Base-by-base conservation (phyloP, 2,113 vertebrate genomes). In the Speoplatyrhinus poulsoni region DNA sequence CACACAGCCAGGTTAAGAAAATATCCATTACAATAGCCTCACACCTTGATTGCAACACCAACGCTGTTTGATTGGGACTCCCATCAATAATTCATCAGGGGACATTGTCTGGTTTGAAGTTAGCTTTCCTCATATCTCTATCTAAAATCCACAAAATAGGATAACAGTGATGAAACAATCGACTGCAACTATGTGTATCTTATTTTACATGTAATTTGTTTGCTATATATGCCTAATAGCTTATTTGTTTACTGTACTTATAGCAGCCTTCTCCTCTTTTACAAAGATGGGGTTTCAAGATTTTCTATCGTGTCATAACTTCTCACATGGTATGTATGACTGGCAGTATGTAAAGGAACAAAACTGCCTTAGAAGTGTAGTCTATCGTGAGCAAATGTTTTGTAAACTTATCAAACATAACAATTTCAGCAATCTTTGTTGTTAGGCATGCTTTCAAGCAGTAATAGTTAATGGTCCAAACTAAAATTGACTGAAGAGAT, bases 81-180 rank as follows among this genome's bases (percentile, higher is more conserved):
- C 0, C 65, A 82, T 86, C 49, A 86, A 82, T 79, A 69, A 81
- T 88, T 83, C 66, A 87, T 85, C 61, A 66, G 69, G 26, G 53
- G 69, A 70, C 76, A 73, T 64, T 73, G 15, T 1, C 69, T 68
- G 70, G 50, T 62, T 17, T 77, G 12, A 60, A 56, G 67, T 47
- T 55, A 60, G 70, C 62, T 64, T 48, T 69, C 26, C 60, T 75
- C 54, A 60, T 69, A 75, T 81, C 62, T 10, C 26, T 76, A 55
- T 73, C 17, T 71, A 11, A 57, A 65, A 65, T 56, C 69, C 67
- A 70, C 16, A 32, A 15, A 56, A 72, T 4, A 16, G 12, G 0
- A 12, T 65, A 56, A 64, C 50, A 47, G 3, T 33, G 60, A 72
- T 64, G 19, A 61, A 69, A 33, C 69, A 6, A 12, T 52, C 69